Base-by-base conservation (phyloP, 1,140 invertebrate genomes). In the Grapholita molesta region DNA sequence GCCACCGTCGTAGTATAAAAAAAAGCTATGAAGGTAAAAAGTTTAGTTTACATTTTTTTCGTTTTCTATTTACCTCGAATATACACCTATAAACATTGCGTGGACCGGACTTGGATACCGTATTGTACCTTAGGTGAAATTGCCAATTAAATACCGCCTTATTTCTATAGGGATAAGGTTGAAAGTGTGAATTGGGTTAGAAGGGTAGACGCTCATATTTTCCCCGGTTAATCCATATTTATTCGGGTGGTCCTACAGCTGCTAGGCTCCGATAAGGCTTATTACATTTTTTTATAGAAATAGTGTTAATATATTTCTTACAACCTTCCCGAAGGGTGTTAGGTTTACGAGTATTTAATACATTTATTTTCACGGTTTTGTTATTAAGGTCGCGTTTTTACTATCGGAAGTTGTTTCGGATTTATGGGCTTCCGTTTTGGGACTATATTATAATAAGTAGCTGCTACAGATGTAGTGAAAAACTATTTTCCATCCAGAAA, bases 171-270 rank as follows among this genome's bases (percentile, higher is more conserved):
- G n/a, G 11, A 0, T 61, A 61, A 28, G 24, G 55, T 61, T 15
- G n/a, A 28, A 28, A 61, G 30, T 61, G 12, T 61, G 24, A 32
- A 28, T n/a, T 61, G n/a, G 5, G 55, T 30, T 30, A 28, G 28
- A 32, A 61, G 55, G 55, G 5, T 61, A 28, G 42, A 30, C 33
- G 25, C 73, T 80, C 74, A 76, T 74, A 80, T 80, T 80, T 80
- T 71, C 71, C 55, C 69, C 65, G 24, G 70, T 66, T 80, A 80
- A 80, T 80, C 78, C 76, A 80, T 78, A 80, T 78, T 80, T 80
- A 80, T 78, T 72, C 55, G 73, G 70, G 71, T 78, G 76, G 76
- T 76, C 78, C 73, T 72, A 55, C 72, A 70, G 71, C 76, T 78
- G 78, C 69, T 71, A 32, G 64, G 15, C 61, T 8, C 28, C 78